phyloP scores from a whole-genome alignment of 2,797 vertebrate genomes.

The Amniataba percoides region DNA sequence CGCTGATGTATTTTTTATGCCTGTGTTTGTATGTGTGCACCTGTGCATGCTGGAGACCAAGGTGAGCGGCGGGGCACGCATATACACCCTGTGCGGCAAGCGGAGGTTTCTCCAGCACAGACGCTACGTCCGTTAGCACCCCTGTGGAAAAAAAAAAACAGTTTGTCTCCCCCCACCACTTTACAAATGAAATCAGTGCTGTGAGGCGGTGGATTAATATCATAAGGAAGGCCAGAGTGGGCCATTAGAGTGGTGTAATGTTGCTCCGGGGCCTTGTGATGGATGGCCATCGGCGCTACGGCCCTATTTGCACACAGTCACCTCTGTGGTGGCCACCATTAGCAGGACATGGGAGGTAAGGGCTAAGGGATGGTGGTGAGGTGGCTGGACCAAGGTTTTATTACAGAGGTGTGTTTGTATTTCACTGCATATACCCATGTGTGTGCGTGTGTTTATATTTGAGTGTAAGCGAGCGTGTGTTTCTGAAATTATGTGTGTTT shows the following conservation, averaged over 20 bases:
- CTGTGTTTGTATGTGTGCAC: constrained; percentile 21
- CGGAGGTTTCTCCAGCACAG: constrained; percentile 33
- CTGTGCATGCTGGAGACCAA: constrained; percentile 32
- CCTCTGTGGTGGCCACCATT: constrained; percentile 96
- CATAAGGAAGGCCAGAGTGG: constrained; percentile 88
- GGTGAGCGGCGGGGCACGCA: constrained; percentile 33
- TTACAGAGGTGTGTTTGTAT: constrained; percentile 85
- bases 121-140: constrained; percentile 48
- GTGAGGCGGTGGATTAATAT: constrained; percentile 96
- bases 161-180: constrained; percentile 89
- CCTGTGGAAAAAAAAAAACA: constrained; percentile 27
- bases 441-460: constrained; percentile 12
- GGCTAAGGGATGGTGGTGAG: constrained; percentile 85
- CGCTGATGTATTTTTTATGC: constrained; percentile 44
- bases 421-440: constrained; percentile 21
- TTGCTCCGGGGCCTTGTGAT: constrained; percentile 95
- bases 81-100: constrained; percentile 10
- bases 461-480: constrained; percentile 37
- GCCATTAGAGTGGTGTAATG: constrained; percentile 96
- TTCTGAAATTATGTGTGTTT: constrained; percentile 48
- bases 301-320: constrained; percentile 96
- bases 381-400: constrained; percentile 85
- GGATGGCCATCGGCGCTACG: constrained; percentile 91
- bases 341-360: constrained; percentile 91
- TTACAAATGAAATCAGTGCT: constrained; percentile 96